phyloP scores from a whole-genome alignment of 1,140 invertebrate genomes.

The Cydia strobilella region DNA sequence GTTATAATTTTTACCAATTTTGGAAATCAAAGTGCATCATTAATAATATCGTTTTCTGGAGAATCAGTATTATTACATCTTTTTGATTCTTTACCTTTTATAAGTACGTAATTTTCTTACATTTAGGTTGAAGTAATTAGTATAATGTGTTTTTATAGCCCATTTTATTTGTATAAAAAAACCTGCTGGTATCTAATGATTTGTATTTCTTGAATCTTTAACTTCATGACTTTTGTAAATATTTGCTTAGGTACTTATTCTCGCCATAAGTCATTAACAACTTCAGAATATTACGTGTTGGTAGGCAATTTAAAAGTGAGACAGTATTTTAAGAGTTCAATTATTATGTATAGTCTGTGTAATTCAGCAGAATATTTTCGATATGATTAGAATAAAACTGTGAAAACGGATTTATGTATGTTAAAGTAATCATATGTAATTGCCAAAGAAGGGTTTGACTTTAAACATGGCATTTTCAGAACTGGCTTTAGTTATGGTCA shows the following conservation, averaged over 20 bases:
- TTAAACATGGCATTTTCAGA: neutral
- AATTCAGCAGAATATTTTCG: slow-evolving; percentile 69
- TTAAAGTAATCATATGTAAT: slow-evolving; percentile 52
- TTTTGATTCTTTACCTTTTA: too few relatives aligned
- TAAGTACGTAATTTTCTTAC: too few relatives aligned
- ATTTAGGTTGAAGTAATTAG: too few relatives aligned
- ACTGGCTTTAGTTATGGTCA: neutral
- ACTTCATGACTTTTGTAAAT: slow-evolving; percentile 11
- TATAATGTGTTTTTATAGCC: too few relatives aligned
- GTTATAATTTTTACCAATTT: too few relatives aligned
- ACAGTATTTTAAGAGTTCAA: slow-evolving; percentile 58
- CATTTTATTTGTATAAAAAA: too few relatives aligned
- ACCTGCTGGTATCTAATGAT: too few relatives aligned
- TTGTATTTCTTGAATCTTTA: neutral
- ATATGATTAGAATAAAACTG: slow-evolving; percentile 72
- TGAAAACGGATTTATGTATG: slow-evolving; percentile 62
- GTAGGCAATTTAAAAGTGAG: slow-evolving; percentile 50
- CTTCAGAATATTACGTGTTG: slow-evolving; percentile 45
- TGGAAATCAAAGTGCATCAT: too few relatives aligned
- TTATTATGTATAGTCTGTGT: slow-evolving; percentile 53
- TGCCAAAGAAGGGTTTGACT: slow-evolving; percentile 51
- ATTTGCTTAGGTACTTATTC: slow-evolving; percentile 16
- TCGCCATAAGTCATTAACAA: neutral
- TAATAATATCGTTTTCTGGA: too few relatives aligned
- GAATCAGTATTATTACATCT: too few relatives aligned